Conservation (phyloP, 2,113 vertebrate genomes). For the Astur gentilis region DNA sequence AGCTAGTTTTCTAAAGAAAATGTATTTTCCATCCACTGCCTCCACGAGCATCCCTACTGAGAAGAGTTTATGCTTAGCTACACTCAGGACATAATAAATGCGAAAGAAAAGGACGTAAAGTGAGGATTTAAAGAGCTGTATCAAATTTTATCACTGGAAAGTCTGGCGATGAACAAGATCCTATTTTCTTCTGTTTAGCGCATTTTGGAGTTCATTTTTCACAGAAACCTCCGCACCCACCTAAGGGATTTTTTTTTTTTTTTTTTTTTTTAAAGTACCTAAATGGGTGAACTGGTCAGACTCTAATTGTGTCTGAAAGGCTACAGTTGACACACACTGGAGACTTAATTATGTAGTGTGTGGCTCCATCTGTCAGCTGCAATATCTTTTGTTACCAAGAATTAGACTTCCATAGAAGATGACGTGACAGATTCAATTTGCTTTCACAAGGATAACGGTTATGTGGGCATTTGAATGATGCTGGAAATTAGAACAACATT, state of each 20-base stretch:
- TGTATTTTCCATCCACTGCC: slow-evolving; percentile 32
- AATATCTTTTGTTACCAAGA: slow-evolving; percentile 55
- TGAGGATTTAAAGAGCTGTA: background rate
- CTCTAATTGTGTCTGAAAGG: slow-evolving; percentile 30
- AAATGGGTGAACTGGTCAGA: slow-evolving; percentile 42
- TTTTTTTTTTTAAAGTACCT: background rate
- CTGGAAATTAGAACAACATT: slow-evolving; percentile 11
- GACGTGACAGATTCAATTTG: slow-evolving; percentile 40
- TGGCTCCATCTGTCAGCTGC: slow-evolving; percentile 53
- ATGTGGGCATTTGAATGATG: slow-evolving; percentile 19
- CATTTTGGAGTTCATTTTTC: background rate
- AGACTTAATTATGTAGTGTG: slow-evolving; percentile 51
- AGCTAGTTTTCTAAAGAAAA: slow-evolving; percentile 47
- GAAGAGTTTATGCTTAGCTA: slow-evolving; percentile 54
- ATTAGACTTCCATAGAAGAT: slow-evolving; percentile 35
- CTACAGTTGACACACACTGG: slow-evolving; percentile 29
- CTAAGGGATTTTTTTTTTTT: background rate
- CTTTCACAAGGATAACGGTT: background rate
- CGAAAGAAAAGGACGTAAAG: background rate
- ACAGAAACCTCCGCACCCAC: background rate
- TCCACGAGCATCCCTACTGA: slow-evolving; percentile 22
- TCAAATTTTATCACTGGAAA: background rate
- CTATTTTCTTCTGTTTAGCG: background rate
- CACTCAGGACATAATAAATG: slow-evolving; percentile 27
- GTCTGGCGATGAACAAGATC: background rate